Conservation (phyloP, 2,113 vertebrate genomes). For the Callorhinus ursinus region DNA sequence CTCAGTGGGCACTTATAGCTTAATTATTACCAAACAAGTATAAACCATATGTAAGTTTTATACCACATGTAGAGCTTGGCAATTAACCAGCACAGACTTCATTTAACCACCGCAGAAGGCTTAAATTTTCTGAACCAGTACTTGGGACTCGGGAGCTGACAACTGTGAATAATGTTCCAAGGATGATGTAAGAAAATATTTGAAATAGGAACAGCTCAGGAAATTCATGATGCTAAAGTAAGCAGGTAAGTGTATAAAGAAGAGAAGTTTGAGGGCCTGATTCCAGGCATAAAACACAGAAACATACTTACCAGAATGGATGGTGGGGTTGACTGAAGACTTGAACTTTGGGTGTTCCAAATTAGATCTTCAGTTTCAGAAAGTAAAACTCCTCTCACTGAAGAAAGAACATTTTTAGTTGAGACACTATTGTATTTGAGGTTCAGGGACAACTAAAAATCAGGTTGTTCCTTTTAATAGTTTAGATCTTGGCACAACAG, state of each 20-base stretch:
- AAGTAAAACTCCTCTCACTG: slow-evolving; percentile 85
- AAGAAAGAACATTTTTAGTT: slow-evolving; percentile 68
- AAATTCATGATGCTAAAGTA: slow-evolving; percentile 48
- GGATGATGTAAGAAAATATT: slow-evolving; percentile 46
- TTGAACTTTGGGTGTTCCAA: slow-evolving; percentile 80
- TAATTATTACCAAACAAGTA: slow-evolving; percentile 56
- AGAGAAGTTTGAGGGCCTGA: background rate
- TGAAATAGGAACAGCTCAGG: slow-evolving; percentile 13
- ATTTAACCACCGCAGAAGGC: background rate
- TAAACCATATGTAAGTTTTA: slow-evolving; percentile 12
- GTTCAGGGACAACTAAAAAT: background rate
- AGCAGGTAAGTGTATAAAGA: background rate
- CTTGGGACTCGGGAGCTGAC: slow-evolving; percentile 40
- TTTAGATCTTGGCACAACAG: slow-evolving; percentile 3
- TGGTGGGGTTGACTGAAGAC: slow-evolving; percentile 62
- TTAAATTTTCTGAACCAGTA: slow-evolving; percentile 57
- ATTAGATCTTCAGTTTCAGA: slow-evolving; percentile 75
- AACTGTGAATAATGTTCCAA: slow-evolving; percentile 32
- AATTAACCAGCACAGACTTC: background rate
- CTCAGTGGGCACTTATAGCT: background rate
- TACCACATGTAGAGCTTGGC: background rate
- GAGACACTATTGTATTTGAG: background rate
- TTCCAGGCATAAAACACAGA: background rate
- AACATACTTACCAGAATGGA: slow-evolving; percentile 82
- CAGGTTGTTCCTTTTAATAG: background rate